Evolutionary conservation across 2,888 invertebrate genomes (phyloP), one percentile per base, ranked within the genome.

Genomic region (Scaeva pyrastri): DNA sequence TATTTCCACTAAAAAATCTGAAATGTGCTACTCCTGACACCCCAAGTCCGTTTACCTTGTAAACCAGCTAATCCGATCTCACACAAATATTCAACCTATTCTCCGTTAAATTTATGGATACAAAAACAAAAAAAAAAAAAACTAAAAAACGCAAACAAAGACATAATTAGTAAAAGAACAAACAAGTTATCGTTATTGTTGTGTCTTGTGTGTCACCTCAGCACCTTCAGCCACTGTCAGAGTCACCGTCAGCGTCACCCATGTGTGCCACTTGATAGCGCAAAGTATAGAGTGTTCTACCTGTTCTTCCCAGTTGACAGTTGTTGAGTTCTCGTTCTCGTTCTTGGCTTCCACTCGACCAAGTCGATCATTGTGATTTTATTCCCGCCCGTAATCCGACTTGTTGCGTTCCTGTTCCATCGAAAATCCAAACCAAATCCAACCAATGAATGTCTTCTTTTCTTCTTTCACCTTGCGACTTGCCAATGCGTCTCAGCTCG

Each of bases 151-250:
- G 66, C 48, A 55, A 39, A 68, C 74, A 75, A 75, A 64, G 55
- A 23, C 76, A 86, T 73, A 75, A 75, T 48, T 68, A 68, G 60
- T 55, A 26, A 43, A 78, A 75, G 70, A 82, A 82, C 74, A 82
- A 78, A 78, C 82, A 66, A 82, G 82, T 86, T 86, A 66, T 86
- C 82, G 82, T 86, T 71, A 78, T 82, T 78, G 41, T 60, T 60
- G 21, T 60, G 58, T 39, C 60, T 60, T 58, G 50, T 68, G 68
- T 68, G 86, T 82, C 86, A 64, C 64, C 45, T 31, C 6, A 48
- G 45, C 45, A 48, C 10, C 5, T 16, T 64, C 64, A 82, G 71
- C 86, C 86, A 86, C n/a, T n/a, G 2, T 31, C 31, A 31, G 31
- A 8, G 31, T 2, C 31, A 8, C 6, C 31, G 5, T 31, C 31